Conservation (phyloP, 2,888 invertebrate genomes). For the Pristionchus entomophagus region DNA sequence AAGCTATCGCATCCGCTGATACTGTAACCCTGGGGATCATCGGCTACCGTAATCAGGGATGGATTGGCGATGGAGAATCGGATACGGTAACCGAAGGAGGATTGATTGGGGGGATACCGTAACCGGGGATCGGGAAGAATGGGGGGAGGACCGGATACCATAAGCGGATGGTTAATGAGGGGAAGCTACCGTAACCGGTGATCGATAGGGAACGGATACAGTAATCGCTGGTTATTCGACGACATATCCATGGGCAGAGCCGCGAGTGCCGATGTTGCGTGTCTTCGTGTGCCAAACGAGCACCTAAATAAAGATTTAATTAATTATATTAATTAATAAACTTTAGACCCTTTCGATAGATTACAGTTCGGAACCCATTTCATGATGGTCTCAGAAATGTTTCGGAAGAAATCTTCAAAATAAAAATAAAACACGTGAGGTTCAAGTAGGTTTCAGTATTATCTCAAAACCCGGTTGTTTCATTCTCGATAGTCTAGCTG, state of each 20-base stretch:
- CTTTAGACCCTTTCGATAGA: background rate
- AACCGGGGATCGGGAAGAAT: background rate
- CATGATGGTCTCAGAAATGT: no score
- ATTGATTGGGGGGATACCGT: background rate
- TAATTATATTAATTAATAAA: no score
- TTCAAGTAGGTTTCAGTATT: no score
- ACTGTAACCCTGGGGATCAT: no score
- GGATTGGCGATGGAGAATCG: background rate
- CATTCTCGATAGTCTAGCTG: no score
- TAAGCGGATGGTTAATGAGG: background rate
- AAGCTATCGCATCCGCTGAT: no score
- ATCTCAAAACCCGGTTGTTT: no score
- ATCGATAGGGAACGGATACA: background rate
- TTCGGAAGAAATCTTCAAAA: no score
- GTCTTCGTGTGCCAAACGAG: conserved; percentile 46
- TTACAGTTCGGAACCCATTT: no score
- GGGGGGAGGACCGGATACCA: background rate
- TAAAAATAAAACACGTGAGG: no score
- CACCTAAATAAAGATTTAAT: background rate
- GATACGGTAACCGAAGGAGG: background rate
- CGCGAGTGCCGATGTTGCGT: conserved; percentile 45
- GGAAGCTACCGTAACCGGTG: background rate
- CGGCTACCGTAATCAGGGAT: background rate
- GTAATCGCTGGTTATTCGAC: conserved; percentile 4
- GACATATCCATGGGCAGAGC: conserved; percentile 8